Evolutionary conservation across 2,888 invertebrate species (phyloP).

Genomic region (Hecatera dysodea): DNA sequence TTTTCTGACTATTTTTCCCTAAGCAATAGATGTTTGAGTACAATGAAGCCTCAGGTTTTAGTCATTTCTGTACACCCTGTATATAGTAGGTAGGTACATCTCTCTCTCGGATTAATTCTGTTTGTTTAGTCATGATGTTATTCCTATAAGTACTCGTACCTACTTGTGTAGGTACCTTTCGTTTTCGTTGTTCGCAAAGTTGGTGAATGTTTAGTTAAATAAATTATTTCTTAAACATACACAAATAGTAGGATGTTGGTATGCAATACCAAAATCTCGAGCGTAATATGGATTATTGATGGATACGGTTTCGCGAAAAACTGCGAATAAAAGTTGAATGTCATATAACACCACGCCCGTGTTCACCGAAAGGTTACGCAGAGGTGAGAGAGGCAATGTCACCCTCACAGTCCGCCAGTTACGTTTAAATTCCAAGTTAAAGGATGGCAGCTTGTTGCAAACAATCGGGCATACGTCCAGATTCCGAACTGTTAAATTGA

Average conservation of each 20-base stretch:
- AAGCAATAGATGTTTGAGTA: too few species aligned
- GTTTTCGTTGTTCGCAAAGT: neutral
- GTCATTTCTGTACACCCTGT: too few species aligned
- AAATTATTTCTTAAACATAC: neutral
- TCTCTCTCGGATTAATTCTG: constrained; percentile 5
- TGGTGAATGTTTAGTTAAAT: neutral
- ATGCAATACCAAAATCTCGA: neutral
- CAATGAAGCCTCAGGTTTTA: too few species aligned
- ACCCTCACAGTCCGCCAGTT: too few species aligned
- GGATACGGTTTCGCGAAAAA: neutral
- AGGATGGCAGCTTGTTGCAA: too few species aligned
- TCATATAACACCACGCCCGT: too few species aligned
- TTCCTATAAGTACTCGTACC: neutral
- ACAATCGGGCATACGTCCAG: too few species aligned
- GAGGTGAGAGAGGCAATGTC: too few species aligned
- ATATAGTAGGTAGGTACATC: neutral
- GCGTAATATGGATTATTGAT: neutral
- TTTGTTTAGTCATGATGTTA: neutral
- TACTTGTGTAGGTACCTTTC: neutral
- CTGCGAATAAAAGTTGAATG: neutral
- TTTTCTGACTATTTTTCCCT: too few species aligned
- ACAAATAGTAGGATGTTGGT: neutral
- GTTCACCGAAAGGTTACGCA: too few species aligned
- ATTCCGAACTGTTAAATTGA: too few species aligned
- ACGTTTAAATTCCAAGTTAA: too few species aligned